Evolutionary conservation across 2,888 invertebrate species (phyloP), one percentile per base, ranked within the genome.

Genomic region (Plusia festucae): DNA sequence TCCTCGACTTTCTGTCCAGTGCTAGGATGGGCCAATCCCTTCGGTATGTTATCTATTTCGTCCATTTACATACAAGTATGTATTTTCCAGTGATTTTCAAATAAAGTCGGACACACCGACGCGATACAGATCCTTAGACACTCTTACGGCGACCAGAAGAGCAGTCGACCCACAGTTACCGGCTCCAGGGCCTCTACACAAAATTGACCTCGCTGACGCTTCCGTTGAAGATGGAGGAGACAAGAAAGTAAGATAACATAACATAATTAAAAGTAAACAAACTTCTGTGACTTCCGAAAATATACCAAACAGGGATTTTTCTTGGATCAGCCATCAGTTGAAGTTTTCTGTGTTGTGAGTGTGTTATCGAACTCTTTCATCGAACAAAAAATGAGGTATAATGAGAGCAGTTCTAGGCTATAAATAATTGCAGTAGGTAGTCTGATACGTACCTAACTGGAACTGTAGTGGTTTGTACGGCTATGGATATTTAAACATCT

Each of bases 41-140:
- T 15, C 15, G 15, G 13, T n/a, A 24, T 40, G 4, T 0, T n/a
- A 7, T n/a, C 40, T 15, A n/a, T 1, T n/a, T n/a, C 40, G 13
- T 3, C n/a, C n/a, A 6, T 49, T 34, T 27, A 22, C 15, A 11
- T 32, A 32, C 3, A 30, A 27, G 2, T 27, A 1, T 16, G 18
- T 24, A 18, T 18, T 61, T 79, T 81, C 7, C 74, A 91, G 90
- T 30, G 70, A 82, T 15, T 83, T 73, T 40, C 76, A 81, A 11
- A 49, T 86, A n/a, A 90, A 91, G 82, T 63, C 65, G 0, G 93
- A 93, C 11, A 94, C 94, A 0, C 93, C 95, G 3, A 90, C 91
- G 1, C 89, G 93, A 0, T 95, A 94, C 73, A 91, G 95, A 0
- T 95, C 95, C 0, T 78, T 95, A 57, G 95, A 95, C 75, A 92